phyloP scores from a whole-genome alignment of 2,888 invertebrate genomes.

The Sphinx pinastri region DNA sequence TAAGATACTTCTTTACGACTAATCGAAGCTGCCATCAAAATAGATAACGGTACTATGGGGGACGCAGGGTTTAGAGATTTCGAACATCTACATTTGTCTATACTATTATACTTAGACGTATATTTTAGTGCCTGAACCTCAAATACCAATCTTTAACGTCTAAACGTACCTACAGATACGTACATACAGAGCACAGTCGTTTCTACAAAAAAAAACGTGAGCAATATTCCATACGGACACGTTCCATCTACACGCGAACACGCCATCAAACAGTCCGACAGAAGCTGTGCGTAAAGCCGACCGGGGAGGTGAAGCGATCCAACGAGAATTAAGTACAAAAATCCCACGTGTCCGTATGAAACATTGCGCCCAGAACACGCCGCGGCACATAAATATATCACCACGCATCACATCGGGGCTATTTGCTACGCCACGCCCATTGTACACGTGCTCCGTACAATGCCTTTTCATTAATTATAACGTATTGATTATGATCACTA shows the following conservation, averaged over 20 bases:
- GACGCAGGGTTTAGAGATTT: conserved; percentile 6
- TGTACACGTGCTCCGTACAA: background rate
- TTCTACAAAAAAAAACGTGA: conserved; percentile 20
- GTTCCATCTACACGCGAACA: conserved; percentile 28
- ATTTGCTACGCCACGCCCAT: background rate
- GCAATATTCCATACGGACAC: conserved; percentile 36
- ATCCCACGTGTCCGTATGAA: conserved; percentile 37
- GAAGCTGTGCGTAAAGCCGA: conserved; percentile 50
- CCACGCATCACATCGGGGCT: background rate
- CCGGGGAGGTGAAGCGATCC: conserved; percentile 47
- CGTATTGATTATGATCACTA: background rate
- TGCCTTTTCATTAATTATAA: background rate
- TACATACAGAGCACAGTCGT: conserved; percentile 34
- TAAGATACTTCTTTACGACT: background rate
- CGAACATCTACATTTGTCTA: background rate
- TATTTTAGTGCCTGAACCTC: background rate
- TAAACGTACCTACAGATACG: conserved; percentile 7
- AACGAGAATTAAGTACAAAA: conserved; percentile 48
- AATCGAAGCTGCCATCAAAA: background rate
- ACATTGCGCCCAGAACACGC: conserved; percentile 26
- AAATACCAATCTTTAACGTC: background rate
- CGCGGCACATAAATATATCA: background rate
- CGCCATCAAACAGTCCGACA: conserved; percentile 34
- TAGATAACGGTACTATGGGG: background rate
- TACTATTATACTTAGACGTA: background rate